Base-by-base conservation (phyloP, 2,113 vertebrate species). In the Eptesicus fuscus region DNA sequence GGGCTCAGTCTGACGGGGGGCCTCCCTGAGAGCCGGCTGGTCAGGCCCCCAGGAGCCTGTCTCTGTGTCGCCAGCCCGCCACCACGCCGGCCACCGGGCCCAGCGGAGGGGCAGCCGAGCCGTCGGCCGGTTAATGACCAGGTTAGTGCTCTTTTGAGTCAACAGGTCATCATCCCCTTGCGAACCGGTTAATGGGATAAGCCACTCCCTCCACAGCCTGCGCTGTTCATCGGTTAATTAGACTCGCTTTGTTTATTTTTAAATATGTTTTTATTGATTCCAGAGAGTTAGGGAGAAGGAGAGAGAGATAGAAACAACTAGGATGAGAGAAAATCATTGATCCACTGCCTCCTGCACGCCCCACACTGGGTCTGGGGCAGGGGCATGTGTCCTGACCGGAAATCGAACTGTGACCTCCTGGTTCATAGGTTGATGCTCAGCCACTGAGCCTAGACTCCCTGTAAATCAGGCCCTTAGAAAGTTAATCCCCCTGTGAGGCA, bases 1-100 rank as follows among this genome's bases (percentile, higher is more conserved):
- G 17, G 71, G 28, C 3, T 47, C 9, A 1, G 0, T 61, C 37
- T 14, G 0, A 51, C 44, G 22, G 51, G 2, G 22, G 25, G 67
- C 85, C 85, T 53, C 2, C 87, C 20, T 12, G 71, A 70, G 87
- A 20, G 49, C 3, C 7, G 10, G 67, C n/a, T 30, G 4, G 9
- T 53, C n/a, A n/a, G n/a, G n/a, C 69, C 28, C 1, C 56, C 20
- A 0, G 53, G 30, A 20, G 28, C 84, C 70, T 47, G 4, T 18
- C 42, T 22, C 42, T 30, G 0, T 12, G 9, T n/a, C 9, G 2
- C 22, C 80, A 25, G n/a, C 42, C 91, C 0, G 90, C 25, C 56
- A 20, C 37, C 67, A 25, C 2, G 22, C 22, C 23, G 2, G 51
- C 12, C 59, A 30, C 71, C 44, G 1, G n/a, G n/a, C 18, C 40